Evolutionary conservation across 1,140 invertebrate genomes (phyloP), one percentile per base, ranked within the genome.

Genomic region (Drosophila murphyi): DNA sequence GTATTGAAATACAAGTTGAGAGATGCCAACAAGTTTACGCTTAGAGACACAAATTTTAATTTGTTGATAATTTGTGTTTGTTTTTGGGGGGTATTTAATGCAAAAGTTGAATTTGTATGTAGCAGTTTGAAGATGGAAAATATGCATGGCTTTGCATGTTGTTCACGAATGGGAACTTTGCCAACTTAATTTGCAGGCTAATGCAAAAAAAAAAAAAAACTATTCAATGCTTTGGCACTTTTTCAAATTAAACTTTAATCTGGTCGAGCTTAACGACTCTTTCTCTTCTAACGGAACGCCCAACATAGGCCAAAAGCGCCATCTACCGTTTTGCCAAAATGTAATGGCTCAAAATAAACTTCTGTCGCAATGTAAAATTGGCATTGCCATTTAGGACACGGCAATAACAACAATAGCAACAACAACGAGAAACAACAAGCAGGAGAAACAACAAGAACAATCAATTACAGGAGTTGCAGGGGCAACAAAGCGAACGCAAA

Each of bases 221-320:
- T 82, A 78, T 72, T 87, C 75, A 76, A 86, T 82, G 83, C 68
- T 50, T 73, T 86, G 79, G 79, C 79, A 82, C 68, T 78, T 79
- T 80, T 74, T 74, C 82, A 77, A 82, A 86, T 86, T 39, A 76
- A 87, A 87, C 54, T 74, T 69, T 74, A 69, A 69, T 74, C 72
- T 56, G 6, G 63, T 41, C 47, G 35, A 50, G 64, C 64, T 54
- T 55, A 61, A 31, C 50, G 0, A 20, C 20, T 20, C 20, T 20
- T 20, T 20, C 20, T 20, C 20, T 51, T 43, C 64, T 52, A 67
- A 35, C 35, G 45, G 32, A 10, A 10, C 3, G n/a, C 54, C 12
- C 29, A 69, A 57, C 67, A 20, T 20, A 20, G 20, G 20, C 20
- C 20, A 20, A 20, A 20, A 79, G 37, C 39, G 56, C 56, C 43